Percentiles rank a stretch among this genome's conserved stretches.
Conservation (phyloP, 2,113 vertebrate genomes). For the Podiceps cristatus region DNA sequence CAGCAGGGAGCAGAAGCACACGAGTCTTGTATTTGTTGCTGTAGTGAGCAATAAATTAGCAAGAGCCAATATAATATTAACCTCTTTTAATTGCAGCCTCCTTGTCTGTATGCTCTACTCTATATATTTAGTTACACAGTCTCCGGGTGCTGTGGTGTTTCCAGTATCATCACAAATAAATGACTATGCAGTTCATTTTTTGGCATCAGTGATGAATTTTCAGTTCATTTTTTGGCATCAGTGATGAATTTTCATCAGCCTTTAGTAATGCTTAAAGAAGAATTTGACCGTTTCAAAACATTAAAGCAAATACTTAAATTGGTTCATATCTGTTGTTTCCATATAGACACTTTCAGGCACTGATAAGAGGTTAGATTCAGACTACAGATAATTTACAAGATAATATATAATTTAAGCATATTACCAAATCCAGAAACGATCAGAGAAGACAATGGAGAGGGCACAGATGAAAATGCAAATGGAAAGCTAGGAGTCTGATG, state of each 20-base stretch:
- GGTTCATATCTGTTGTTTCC: background rate
- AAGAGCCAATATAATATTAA: constrained; percentile 42
- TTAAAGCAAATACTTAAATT: background rate
- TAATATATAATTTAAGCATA: background rate
- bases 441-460: background rate
- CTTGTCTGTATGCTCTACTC: background rate
- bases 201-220: background rate
- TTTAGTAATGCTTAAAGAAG: background rate
- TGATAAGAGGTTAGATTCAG: background rate
- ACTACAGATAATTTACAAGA: background rate
- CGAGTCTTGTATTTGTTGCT: constrained; percentile 3
- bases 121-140: constrained; percentile 34
- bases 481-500: background rate
- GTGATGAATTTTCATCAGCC: background rate
- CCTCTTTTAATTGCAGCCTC: constrained; percentile 60
- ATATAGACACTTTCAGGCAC: background rate
- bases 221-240: background rate
- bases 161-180: background rate
- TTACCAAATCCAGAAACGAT: background rate
- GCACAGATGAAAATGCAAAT: background rate
- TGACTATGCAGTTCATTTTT: background rate
- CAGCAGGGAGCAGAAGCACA: background rate
- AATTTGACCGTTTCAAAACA: background rate
- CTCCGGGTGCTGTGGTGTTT: background rate
- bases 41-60: constrained; percentile 48